Percentiles rank a stretch among this genome's conserved stretches.
These are phyloP conservation scores for Stichodactyla helianthus DNA, from an alignment of 64 coral and sea anemone genomes.

Conservation along the genomic window DNA sequence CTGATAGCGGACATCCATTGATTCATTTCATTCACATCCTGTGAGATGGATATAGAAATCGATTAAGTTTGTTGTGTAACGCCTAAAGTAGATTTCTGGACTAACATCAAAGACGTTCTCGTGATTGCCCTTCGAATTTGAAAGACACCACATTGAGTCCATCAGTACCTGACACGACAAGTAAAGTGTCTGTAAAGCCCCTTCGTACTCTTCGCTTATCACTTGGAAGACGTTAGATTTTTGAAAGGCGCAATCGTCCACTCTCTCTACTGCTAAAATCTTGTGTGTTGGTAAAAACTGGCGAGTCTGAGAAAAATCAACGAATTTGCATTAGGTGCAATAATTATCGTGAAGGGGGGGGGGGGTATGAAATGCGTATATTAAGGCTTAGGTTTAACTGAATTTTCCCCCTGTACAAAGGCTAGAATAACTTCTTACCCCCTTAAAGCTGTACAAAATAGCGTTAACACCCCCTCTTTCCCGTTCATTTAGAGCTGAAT, in stretches of 20 bases:
- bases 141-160: neutral
- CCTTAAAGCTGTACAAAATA: too few relatives aligned
- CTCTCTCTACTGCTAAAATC: slow-evolving; percentile 82
- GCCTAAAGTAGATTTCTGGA: neutral
- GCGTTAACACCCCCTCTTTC: too few relatives aligned
- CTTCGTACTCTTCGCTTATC: slow-evolving; percentile 70
- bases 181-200: slow-evolving; percentile 56
- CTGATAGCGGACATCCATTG: slow-evolving; percentile 97
- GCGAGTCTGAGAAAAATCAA: slow-evolving; percentile 48
- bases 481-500: too few relatives aligned
- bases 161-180: slow-evolving; percentile 72
- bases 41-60: neutral
- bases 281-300: slow-evolving; percentile 79
- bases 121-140: too few relatives aligned
- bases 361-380: too few relatives aligned
- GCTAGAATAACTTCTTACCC: too few relatives aligned
- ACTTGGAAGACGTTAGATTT: slow-evolving; percentile 94
- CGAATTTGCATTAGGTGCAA: too few relatives aligned
- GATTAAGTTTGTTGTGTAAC: neutral
- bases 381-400: too few relatives aligned
- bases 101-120: neutral
- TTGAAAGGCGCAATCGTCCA: slow-evolving; percentile 89
- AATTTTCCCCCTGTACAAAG: too few relatives aligned
- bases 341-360: too few relatives aligned
- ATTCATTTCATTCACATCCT: slow-evolving; percentile 99